Evolutionary conservation across 2,797 vertebrate species (phyloP).

Genomic region (Macrochelys suwanniensis): DNA sequence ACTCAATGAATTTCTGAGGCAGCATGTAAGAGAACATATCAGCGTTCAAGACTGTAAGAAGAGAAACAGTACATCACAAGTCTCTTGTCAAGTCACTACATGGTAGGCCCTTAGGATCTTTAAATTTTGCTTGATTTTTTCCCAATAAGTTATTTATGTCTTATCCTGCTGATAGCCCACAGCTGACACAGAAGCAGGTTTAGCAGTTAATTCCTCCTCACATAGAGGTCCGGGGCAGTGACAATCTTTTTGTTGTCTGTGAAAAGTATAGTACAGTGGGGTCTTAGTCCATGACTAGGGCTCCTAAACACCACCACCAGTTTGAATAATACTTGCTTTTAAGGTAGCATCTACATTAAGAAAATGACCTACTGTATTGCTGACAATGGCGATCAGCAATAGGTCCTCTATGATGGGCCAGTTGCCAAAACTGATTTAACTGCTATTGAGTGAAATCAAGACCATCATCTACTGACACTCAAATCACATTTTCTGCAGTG

Average conservation of each 20-base stretch:
- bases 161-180: background rate
- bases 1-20: no score
- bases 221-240: no score
- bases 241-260: no score
- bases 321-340: background rate
- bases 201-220: background rate
- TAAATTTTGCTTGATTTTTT: no score
- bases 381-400: background rate
- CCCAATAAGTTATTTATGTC: background rate
- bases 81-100: background rate
- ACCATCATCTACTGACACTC: no score
- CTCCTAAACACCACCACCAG: background rate
- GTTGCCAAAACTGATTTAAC: background rate
- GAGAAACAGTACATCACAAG: no score
- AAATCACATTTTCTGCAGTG: background rate
- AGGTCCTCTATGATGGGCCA: background rate
- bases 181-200: background rate
- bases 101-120: background rate
- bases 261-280: no score
- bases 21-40: no score
- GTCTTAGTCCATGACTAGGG: no score
- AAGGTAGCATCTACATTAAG: background rate
- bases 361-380: background rate
- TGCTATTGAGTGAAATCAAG: background rate
- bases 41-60: background rate